Conservation (phyloP, 2,113 vertebrate genomes). For the Microtus richardsoni region DNA sequence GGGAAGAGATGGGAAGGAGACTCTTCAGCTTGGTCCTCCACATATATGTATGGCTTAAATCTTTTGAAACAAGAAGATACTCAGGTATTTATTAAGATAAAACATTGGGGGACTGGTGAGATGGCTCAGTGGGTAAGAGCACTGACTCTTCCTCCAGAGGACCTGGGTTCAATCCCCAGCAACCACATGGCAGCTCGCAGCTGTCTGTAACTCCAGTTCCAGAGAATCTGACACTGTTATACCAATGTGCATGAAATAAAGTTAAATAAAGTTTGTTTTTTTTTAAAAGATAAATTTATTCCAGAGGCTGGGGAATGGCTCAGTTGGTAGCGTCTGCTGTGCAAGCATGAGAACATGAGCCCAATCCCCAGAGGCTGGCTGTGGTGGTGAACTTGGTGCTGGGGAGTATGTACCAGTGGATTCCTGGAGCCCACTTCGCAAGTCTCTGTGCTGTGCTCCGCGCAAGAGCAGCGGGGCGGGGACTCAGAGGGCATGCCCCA, state of each 20-base stretch:
- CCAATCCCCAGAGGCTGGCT: background rate
- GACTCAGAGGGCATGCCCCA: background rate
- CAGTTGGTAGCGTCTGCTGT: too few species aligned
- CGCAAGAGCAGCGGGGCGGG: background rate
- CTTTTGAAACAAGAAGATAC: background rate
- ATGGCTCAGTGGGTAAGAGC: background rate
- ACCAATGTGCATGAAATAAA: too few species aligned
- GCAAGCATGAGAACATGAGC: too few species aligned
- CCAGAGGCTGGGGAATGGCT: too few species aligned
- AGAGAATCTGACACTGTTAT: too few species aligned
- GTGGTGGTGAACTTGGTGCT: background rate
- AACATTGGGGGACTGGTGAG: background rate
- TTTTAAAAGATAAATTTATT: background rate
- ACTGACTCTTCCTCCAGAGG: background rate
- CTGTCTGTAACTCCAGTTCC: too few species aligned
- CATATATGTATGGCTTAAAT: accelerated
- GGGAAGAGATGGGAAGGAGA: background rate
- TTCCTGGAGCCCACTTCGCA: background rate
- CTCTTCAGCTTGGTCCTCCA: accelerated
- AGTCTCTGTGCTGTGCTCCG: background rate
- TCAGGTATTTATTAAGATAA: background rate
- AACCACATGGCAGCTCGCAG: too few species aligned
- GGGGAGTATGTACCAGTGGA: background rate
- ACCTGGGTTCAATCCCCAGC: background rate
- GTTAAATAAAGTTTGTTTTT: too few species aligned